Evolutionary conservation across 1,140 invertebrate species (phyloP).

Genomic region (Halictus rubicundus): DNA sequence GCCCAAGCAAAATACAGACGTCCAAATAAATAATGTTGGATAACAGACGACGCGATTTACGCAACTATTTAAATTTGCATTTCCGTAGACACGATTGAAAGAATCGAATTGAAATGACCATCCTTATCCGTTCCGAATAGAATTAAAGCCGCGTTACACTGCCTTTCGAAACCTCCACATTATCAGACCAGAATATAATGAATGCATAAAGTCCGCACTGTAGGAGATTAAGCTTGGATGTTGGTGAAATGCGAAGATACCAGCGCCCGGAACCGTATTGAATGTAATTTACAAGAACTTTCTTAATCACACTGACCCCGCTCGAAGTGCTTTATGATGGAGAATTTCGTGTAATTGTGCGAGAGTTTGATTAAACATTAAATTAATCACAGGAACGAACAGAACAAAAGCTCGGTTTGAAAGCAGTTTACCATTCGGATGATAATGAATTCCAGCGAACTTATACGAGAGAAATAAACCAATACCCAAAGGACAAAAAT

Average conservation of each 20-base stretch:
- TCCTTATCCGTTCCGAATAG: neutral
- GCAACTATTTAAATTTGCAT: no score
- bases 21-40: no score
- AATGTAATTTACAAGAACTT: neutral
- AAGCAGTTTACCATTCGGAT: no score
- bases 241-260: neutral
- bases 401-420: no score
- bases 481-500: neutral
- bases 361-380: no score
- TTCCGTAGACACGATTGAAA: neutral
- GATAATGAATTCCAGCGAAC: neutral
- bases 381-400: no score
- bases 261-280: neutral
- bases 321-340: neutral
- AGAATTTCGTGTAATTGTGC: neutral
- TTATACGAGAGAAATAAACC: neutral
- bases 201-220: no score
- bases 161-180: no score
- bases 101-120: neutral
- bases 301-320: neutral
- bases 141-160: neutral
- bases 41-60: no score
- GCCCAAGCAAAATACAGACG: no score
- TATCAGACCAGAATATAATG: no score
- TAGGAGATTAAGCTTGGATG: neutral